Evolutionary conservation across 1,140 invertebrate genomes (phyloP).

Genomic region (Lordiphosa stackelbergi): DNA sequence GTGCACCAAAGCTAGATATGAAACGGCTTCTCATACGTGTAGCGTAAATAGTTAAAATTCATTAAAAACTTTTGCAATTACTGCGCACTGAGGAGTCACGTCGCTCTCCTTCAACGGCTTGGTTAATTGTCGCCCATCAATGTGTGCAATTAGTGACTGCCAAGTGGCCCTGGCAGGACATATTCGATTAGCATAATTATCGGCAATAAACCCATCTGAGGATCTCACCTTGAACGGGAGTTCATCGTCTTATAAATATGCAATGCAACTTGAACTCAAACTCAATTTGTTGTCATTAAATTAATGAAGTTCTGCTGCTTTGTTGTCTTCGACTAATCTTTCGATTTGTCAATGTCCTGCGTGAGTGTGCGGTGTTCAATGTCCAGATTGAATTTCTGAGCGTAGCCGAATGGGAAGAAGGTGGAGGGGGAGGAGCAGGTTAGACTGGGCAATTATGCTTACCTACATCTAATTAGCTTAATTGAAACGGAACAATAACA

Average conservation of each 20-base stretch:
- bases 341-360: constrained; percentile 55
- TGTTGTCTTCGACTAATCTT: constrained; percentile 45
- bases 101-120: constrained; percentile 30
- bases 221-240: neutral
- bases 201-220: constrained; percentile 43
- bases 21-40: constrained; percentile 42
- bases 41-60: constrained; percentile 59
- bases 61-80: constrained; percentile 67
- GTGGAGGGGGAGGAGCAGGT: constrained; percentile 5
- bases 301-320: constrained; percentile 46
- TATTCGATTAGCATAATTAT: constrained; percentile 65
- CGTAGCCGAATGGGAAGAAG: constrained; percentile 7
- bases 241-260: constrained; percentile 43
- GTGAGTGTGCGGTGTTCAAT: constrained; percentile 16
- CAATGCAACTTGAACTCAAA: constrained; percentile 40
- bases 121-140: constrained; percentile 35
- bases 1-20: constrained; percentile 42
- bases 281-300: constrained; percentile 65
- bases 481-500: constrained; percentile 63
- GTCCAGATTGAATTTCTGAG: constrained; percentile 20
- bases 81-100: constrained; percentile 29
- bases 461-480: constrained; percentile 69
- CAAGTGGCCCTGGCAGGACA: constrained; percentile 49
- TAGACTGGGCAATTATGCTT: constrained; percentile 62
- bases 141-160: constrained; percentile 54